Evolutionary conservation across 2,888 invertebrate species (phyloP).

Genomic region (Ceraclea dissimilis): DNA sequence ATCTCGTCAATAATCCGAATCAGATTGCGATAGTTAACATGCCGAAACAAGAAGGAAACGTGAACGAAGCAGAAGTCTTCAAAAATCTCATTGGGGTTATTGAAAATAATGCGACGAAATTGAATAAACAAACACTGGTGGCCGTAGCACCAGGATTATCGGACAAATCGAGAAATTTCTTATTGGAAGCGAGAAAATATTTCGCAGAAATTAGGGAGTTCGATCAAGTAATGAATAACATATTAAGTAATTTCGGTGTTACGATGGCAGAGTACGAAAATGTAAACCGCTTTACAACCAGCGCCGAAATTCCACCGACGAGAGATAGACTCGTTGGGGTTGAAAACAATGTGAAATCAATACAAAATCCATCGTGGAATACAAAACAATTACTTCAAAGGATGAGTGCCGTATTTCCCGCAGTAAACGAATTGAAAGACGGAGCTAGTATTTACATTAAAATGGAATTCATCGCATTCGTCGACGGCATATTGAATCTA

Average conservation of each 20-base stretch:
- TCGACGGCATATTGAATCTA: background rate
- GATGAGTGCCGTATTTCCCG: background rate
- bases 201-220: conserved; percentile 1
- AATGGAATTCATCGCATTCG: background rate
- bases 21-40: background rate
- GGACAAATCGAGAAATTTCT: background rate
- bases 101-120: background rate
- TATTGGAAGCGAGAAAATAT: background rate
- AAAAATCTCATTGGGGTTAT: background rate
- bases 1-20: background rate
- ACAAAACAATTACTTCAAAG: background rate
- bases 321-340: background rate
- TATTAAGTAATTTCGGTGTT: background rate
- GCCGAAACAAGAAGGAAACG: background rate
- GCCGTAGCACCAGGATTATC: background rate
- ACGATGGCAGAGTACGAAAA: background rate
- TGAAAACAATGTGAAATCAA: background rate
- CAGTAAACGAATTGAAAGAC: background rate
- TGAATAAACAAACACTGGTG: background rate
- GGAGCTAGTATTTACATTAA: background rate
- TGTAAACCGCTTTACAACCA: background rate
- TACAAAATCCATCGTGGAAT: background rate
- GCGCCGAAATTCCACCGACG: background rate
- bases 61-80: background rate
- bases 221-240: background rate